These are phyloP conservation scores for Bradypus variegatus DNA, from an alignment of 2,797 vertebrate species.

Conservation along the genomic window DNA sequence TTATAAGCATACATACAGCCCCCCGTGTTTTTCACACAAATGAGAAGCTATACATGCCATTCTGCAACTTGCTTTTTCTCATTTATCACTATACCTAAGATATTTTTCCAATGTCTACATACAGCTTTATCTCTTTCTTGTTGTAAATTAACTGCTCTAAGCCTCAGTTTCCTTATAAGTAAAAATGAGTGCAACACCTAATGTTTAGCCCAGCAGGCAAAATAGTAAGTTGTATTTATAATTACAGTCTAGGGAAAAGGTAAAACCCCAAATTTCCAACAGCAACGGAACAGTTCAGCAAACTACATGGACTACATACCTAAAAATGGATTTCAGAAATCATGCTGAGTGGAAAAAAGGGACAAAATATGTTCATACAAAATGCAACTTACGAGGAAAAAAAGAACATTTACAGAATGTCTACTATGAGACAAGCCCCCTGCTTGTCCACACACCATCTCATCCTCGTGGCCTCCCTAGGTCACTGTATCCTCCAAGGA, in stretches of 20 bases:
- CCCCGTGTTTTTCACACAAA: neutral
- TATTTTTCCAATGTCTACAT: neutral
- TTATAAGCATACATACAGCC: neutral
- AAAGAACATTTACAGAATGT: neutral
- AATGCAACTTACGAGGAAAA: neutral
- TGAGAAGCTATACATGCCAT: neutral
- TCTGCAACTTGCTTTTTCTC: neutral
- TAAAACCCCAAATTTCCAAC: neutral
- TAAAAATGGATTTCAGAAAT: neutral
- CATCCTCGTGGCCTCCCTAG: neutral
- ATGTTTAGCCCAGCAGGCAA: neutral
- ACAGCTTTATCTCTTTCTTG: neutral
- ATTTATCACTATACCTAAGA: neutral
- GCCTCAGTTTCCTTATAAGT: neutral
- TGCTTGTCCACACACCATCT: accelerated
- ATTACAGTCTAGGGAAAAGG: neutral
- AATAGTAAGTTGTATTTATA: neutral
- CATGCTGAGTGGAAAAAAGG: neutral
- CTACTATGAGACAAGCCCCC: neutral
- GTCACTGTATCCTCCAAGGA: neutral
- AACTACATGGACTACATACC: neutral
- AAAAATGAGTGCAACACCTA: slow-evolving; percentile 3
- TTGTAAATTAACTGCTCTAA: neutral
- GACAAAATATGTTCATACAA: neutral
- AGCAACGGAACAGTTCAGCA: neutral